Evolutionary conservation across 37 sponge, comb jelly and placozoan species (phyloP), one percentile per base, ranked within the genome.

Genomic region (Halisarca cf. caerulea): DNA sequence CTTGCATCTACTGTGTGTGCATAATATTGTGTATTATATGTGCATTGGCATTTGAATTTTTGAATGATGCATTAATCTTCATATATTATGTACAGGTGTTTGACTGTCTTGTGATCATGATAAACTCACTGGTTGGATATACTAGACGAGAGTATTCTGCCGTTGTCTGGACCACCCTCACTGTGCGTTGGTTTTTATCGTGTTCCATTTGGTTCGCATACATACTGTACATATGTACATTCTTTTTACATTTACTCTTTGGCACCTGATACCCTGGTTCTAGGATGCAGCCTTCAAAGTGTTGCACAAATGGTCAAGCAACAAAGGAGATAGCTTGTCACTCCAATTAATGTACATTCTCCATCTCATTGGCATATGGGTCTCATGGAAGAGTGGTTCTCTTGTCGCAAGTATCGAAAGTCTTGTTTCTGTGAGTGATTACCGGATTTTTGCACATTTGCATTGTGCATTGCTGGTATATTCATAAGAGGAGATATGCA

Each of bases 51-150:
- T n/a, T n/a, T n/a, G n/a, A n/a, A n/a, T n/a, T n/a, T n/a, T n/a
- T n/a, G n/a, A n/a, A n/a, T n/a, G n/a, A n/a, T n/a, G n/a, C n/a
- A n/a, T n/a, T n/a, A n/a, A n/a, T n/a, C n/a, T n/a, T n/a, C n/a
- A n/a, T n/a, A n/a, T n/a, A n/a, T n/a, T n/a, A n/a, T n/a, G 57
- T 75, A 59, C 82, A 77, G 59, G 86, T 88, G 20, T 89, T 95
- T 42, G 53, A 57, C 15, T 44, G 80, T 1, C 64, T 95, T 6
- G 32, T 38, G 59, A 74, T 71, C 37, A 84, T 86, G 86, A 70
- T 89, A 71, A 74, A 91, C 68, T 71, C 84, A 35, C 86, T 91
- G 89, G 95, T 90, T 18, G 92, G 91, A 47, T 73, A 95, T 69
- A 89, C 90, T 0, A 54, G 92, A n/a, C 79, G 59, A 55, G 92